Evolutionary conservation across 2,888 invertebrate genomes (phyloP).

Genomic region (Timema podura): DNA sequence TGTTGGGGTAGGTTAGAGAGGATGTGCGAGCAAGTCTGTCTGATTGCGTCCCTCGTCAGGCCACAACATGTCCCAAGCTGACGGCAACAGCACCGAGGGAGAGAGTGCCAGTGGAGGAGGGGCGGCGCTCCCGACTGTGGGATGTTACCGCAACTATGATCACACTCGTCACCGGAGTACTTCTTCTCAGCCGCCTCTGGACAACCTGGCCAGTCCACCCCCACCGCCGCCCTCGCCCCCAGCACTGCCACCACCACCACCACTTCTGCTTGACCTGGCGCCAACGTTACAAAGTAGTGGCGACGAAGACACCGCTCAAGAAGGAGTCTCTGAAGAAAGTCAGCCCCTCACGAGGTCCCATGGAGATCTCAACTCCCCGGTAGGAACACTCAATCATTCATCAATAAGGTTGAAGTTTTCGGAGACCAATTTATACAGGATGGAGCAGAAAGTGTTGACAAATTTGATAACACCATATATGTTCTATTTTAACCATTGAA

Average conservation of each 20-base stretch:
- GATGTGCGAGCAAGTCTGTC: constrained; percentile 6
- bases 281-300: constrained; percentile 23
- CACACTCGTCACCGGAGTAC: constrained; percentile 47
- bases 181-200: constrained; percentile 42
- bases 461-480: too few relatives aligned
- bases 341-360: constrained; percentile 29
- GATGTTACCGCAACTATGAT: constrained; percentile 27
- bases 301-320: neutral
- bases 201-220: constrained; percentile 13
- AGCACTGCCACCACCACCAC: constrained; percentile 34
- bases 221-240: constrained; percentile 31
- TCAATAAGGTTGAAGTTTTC: too few relatives aligned
- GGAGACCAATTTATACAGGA: too few relatives aligned
- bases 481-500: too few relatives aligned
- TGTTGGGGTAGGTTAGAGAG: neutral
- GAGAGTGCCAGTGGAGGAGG: constrained; percentile 50
- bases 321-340: constrained; percentile 20
- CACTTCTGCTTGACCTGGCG: constrained; percentile 31
- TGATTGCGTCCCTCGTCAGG: constrained; percentile 51
- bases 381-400: constrained; percentile 16
- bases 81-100: constrained; percentile 78
- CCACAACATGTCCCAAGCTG: constrained; percentile 87
- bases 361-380: constrained; percentile 41
- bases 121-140: constrained; percentile 14
- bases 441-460: too few relatives aligned